Evolutionary conservation across 2,888 invertebrate genomes (phyloP), one percentile per base, ranked within the genome.

Genomic region (Cabera pusaria): DNA sequence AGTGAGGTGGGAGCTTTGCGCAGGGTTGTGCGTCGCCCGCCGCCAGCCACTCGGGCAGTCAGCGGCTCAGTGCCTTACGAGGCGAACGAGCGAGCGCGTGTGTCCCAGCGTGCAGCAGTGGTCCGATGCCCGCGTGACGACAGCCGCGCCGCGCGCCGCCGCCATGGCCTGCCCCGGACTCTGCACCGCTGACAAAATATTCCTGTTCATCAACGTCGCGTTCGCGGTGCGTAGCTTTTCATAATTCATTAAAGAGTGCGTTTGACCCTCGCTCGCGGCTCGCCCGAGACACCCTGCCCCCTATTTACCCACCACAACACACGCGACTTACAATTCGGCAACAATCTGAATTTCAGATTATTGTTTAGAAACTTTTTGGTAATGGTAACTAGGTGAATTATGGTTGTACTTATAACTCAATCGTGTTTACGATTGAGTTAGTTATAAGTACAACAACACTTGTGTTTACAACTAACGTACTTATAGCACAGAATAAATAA

Each of bases 171-270:
- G 72, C 60, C 58, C 72, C 32, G 74, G 75, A 5, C 57, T 79
- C 52, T 86, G 86, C 68, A 64, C 78, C 58, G 72, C 80, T 9
- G 80, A 86, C 61, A 85, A 78, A 47, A 66, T 84, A 44, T 87
- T 88, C 74, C 72, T 87, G 56, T 85, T 88, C 71, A 83, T 88
- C 73, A 87, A 88, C 72, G 76, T 86, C 49, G 82, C 81, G 10
- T 87, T 88, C 61, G 87, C 87, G 66, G 87, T 88, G 39, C 68
- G 76, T 71, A 42, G 21, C 38, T 22, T 7, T 22, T 17, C 3
- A 28, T 1, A 18, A 17, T 9, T 14, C 9, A 14, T 14, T 14
- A n/a, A n/a, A n/a, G n/a, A n/a, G n/a, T n/a, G n/a, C n/a, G n/a
- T n/a, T n/a, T n/a, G n/a, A n/a, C n/a, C n/a, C n/a, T n/a, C n/a